Evolutionary conservation across 2,888 invertebrate species (phyloP), one percentile per base, ranked within the genome.

Genomic region (Melipona bicolor): DNA sequence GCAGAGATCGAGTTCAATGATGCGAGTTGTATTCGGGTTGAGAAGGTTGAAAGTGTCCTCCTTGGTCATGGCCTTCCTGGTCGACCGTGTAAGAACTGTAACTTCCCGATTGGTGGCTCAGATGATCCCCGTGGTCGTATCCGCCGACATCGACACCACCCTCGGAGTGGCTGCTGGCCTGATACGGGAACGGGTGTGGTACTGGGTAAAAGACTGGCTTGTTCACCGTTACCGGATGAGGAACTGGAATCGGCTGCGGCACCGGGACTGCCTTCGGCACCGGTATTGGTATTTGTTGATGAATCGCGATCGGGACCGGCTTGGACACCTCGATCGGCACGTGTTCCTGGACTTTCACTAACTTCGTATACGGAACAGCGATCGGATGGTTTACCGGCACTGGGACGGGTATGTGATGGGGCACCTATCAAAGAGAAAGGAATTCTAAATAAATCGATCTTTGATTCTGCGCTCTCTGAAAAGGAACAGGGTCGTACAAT

Each of bases 331-430:
- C 92, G 54, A 93, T 85, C 21, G 94, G 94, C 82, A 94, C 92
- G 87, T 94, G 94, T 86, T 94, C 93, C 72, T 93, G 93, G 24
- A 94, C 93, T 93, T 94, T 94, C 91, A 94, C 94, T 90, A 94
- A 92, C 85, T 94, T 94, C 79, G 94, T 92, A 77, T 94, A 93
- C 64, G 93, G 94, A 81, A 94, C 82, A 21, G 94, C 91, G 77
- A 94, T 89, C 50, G 94, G 94, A 86, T 92, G 93, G 89, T 94
- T 92, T 59, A 94, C 94, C 19, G 94, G 94, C 72, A 94, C 94
- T 36, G 94, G 93, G 24, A 94, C 89, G 43, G 94, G 94, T 80
- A 94, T 92, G 78, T 94, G 94, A 85, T 93, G 92, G 19, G 94
- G 94, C 74, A 94, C 87, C 94, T 94, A 75, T 21, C 19, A 59